These are phyloP conservation scores for Chromis chromis DNA, from an alignment of 2,797 vertebrate genomes.

Conservation along the genomic window DNA sequence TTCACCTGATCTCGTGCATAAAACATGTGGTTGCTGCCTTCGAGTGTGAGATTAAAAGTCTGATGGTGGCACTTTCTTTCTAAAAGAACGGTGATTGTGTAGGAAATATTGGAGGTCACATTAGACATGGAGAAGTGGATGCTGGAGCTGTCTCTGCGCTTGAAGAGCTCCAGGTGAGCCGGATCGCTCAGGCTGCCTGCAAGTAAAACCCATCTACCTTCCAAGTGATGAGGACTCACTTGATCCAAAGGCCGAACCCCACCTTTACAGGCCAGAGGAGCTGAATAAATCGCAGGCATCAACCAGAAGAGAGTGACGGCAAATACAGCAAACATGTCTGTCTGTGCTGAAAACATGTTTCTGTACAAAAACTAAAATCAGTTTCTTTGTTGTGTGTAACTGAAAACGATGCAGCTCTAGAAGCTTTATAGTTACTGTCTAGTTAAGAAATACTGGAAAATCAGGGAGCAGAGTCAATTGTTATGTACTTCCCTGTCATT, in stretches of 20 bases:
- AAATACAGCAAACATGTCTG: constrained; percentile 22
- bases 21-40: not conserved
- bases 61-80: not conserved
- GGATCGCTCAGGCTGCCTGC: constrained; percentile 40
- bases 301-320: constrained; percentile 24
- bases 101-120: not conserved
- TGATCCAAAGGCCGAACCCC: constrained; percentile 39
- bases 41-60: not conserved
- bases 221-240: constrained; percentile 19
- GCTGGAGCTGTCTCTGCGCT: not conserved
- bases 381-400: no score
- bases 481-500: no score
- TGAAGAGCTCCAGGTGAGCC: constrained; percentile 14
- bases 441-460: no score
- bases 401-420: no score
- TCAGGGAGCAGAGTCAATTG: no score
- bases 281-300: constrained; percentile 30
- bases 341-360: no score
- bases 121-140: not conserved
- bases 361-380: not conserved
- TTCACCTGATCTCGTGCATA: no score
- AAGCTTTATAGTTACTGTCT: no score
- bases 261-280: constrained; percentile 41
- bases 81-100: not conserved
- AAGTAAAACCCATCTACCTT: constrained; percentile 50